Base-by-base conservation (phyloP, 2,113 vertebrate species). In the Porphyrio hochstetteri region DNA sequence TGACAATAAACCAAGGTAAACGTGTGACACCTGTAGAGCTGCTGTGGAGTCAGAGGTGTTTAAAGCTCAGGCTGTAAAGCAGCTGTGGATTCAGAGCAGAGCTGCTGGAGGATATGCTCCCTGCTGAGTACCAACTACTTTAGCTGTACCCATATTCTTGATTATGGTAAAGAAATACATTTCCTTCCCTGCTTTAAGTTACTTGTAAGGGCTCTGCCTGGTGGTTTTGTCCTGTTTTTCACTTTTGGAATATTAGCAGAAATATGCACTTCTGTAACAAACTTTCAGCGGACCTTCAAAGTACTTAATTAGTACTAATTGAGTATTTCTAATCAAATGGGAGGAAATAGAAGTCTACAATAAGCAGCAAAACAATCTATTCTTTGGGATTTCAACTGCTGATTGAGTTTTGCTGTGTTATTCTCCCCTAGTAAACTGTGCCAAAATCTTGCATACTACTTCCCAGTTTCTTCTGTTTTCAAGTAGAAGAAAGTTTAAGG, bases 291-390 rank as follows among this genome's bases (percentile, higher is more conserved):
- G n/a, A 76, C 17, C 61, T 63, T 80, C 28, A 44, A n/a, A 80
- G 59, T 61, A 68, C 44, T 76, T 87, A 82, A 89, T 78, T 89
- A 87, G 75, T 53, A 48, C 48, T 76, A 89, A 68, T 87, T 69
- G 79, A 84, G 48, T 70, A 29, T 90, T 88, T 87, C 18, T 85
- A 80, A 90, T 85, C 33, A 82, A 82, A 69, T 50, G 20, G 25
- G 9, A 40, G 31, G 25, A 84, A 91, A 77, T 80, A 77, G 84
- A 89, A 90, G 31, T 50, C 50, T 23, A 31, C 24, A 57, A n/a
- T 19, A 77, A 89, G 35, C 38, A 72, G 40, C 14, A 57, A 72
- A 65, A 5, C 13, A 74, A 29, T 57, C 18, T 65, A 9, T 90
- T 80, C 23, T 42, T 69, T 81, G 29, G 24, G 5, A 25, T 91